Evolutionary conservation across 2,888 invertebrate genomes (phyloP).

Genomic region (Polydesmus complanatus): DNA sequence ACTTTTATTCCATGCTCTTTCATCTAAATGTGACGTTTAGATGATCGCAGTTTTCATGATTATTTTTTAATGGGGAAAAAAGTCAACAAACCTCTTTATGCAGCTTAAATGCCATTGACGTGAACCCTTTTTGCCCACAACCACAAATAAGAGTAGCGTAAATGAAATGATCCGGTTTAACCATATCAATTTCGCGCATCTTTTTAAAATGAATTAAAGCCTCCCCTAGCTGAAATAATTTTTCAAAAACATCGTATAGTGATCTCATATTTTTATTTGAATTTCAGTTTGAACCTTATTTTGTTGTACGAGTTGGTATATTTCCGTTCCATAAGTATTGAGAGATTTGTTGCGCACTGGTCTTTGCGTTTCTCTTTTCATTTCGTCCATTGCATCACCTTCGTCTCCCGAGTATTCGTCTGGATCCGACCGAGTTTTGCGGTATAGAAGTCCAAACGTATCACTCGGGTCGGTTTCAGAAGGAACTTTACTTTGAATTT

Average conservation of each 20-base stretch:
- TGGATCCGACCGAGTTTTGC: too few species aligned
- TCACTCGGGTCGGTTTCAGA: background rate
- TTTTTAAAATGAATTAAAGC: slow-evolving; percentile 64
- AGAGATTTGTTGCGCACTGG: background rate
- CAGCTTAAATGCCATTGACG: slow-evolving; percentile 69
- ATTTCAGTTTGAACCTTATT: background rate
- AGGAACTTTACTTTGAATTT: too few species aligned
- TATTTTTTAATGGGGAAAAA: too few species aligned
- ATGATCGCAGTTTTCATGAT: too few species aligned
- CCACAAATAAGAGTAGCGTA: slow-evolving; percentile 49
- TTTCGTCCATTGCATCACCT: background rate
- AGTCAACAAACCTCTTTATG: slow-evolving; percentile 49
- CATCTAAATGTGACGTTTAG: too few species aligned
- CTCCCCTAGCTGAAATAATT: slow-evolving; percentile 39
- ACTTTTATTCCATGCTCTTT: slow-evolving; percentile 53
- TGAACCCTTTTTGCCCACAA: slow-evolving; percentile 68
- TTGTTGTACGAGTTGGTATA: background rate
- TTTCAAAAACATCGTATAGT: background rate
- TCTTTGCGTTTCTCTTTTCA: background rate
- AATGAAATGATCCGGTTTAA: slow-evolving; percentile 47
- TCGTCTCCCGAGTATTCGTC: background rate
- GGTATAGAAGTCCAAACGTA: background rate
- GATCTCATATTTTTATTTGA: background rate
- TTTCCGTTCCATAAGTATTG: background rate
- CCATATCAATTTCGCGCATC: slow-evolving; percentile 58